Conservation (phyloP, 2,797 vertebrate genomes). For the Masticophis lateralis region DNA sequence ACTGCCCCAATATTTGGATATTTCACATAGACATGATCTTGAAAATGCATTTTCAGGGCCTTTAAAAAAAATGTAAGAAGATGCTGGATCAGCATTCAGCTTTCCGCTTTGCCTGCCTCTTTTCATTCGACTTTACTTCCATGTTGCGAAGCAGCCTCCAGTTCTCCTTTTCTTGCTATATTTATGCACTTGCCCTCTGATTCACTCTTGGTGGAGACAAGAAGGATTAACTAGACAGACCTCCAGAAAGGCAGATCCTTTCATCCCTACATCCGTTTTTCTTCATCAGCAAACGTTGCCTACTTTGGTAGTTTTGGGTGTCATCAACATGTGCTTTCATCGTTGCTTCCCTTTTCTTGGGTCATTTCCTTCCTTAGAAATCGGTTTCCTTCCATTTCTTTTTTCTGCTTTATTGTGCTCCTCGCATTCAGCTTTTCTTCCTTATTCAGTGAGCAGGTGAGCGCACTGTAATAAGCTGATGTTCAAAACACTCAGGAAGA, state of each 20-base stretch:
- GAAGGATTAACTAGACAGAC: neutral
- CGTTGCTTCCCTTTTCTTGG: no score
- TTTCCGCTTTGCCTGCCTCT: neutral
- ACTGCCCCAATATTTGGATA: neutral
- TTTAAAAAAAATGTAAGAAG: neutral
- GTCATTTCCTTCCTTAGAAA: neutral
- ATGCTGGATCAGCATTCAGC: neutral
- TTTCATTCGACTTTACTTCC: neutral
- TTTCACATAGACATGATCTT: neutral
- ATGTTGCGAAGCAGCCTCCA: neutral
- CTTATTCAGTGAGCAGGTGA: neutral
- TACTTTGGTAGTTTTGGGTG: neutral
- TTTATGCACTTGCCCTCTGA: neutral
- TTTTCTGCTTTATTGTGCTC: neutral
- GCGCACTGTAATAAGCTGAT: neutral
- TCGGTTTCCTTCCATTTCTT: neutral
- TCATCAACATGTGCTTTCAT: neutral
- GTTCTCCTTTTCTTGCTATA: neutral
- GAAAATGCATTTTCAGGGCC: neutral
- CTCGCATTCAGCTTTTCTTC: neutral
- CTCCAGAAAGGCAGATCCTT: neutral
- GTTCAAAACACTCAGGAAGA: neutral
- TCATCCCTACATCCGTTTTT: neutral
- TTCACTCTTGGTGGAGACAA: neutral
- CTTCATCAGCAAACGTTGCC: neutral